Conservation (phyloP, 1,140 invertebrate genomes). For the Belonocnema kinseyi region DNA sequence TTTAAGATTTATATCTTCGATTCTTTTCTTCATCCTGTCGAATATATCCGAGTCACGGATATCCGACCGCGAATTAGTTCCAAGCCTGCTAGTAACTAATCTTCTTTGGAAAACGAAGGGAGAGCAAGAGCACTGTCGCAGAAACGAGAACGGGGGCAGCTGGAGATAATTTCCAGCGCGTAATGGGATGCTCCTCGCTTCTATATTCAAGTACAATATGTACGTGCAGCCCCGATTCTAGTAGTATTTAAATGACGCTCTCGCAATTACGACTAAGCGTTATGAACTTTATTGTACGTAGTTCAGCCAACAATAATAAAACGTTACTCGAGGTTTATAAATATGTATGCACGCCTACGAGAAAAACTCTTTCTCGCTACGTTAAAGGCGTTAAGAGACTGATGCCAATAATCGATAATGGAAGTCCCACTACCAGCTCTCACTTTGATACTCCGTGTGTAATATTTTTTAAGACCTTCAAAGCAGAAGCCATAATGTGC, state of each 20-base stretch:
- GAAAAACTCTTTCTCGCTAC: slow-evolving; percentile 6
- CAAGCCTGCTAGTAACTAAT: slow-evolving; percentile 48
- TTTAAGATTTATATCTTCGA: slow-evolving; percentile 4
- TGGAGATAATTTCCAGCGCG: slow-evolving; percentile 15
- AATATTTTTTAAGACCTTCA: neutral
- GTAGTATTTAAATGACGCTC: slow-evolving; percentile 24
- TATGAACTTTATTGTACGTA: slow-evolving; percentile 26
- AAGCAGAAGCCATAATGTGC: neutral
- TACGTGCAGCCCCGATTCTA: slow-evolving; percentile 28
- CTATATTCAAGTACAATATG: slow-evolving; percentile 20
- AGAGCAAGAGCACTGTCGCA: slow-evolving; percentile 29
- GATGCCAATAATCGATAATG: neutral
- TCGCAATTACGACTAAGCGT: slow-evolving; percentile 17
- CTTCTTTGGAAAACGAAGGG: slow-evolving; percentile 48
- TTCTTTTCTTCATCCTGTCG: slow-evolving; percentile 43
- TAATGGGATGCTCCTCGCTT: slow-evolving; percentile 30
- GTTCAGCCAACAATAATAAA: slow-evolving; percentile 16
- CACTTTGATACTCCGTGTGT: neutral
- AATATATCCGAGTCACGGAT: slow-evolving; percentile 53
- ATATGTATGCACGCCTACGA: slow-evolving; percentile 10
- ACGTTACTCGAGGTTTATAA: slow-evolving; percentile 12
- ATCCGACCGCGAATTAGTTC: slow-evolving; percentile 55
- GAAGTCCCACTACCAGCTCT: neutral
- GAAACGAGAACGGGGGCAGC: slow-evolving; percentile 19
- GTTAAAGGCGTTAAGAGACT: neutral